Evolutionary conservation across 1,140 invertebrate genomes (phyloP), one percentile per base, ranked within the genome.

Genomic region (Cotesia chilonis): DNA sequence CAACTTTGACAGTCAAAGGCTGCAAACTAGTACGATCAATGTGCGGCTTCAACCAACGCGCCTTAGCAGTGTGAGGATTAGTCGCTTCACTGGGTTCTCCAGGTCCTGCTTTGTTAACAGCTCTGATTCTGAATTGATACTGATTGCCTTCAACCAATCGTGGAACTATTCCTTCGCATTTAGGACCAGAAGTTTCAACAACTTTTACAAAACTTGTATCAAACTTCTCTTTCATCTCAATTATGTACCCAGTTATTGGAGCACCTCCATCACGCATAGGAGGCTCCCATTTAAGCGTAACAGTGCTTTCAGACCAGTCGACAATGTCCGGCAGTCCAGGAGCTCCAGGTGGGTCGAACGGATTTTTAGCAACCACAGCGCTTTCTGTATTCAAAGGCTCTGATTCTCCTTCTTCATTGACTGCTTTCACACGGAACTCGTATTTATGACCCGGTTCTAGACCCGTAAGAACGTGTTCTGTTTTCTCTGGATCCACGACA

Each of bases 321-420:
- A 93, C 90, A 70, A 99, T 94, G 83, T 98, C 95, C 10, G 98
- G 96, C 38, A 98, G 87, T 57, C 94, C 96, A 73, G 98, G 98
- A 47, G 96, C 90, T 38, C 93, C 92, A 38, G 97, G 94, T 55
- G 92, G 88, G 87, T 98, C 92, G 86, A 93, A 98, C 75, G 97
- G 96, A 92, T 99, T 98, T 87, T 99, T 99, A 61, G 98, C 98
- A 9, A 94, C 82, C 70, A 95, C 94, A 0, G 94, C 89, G 69
- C 92, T 90, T 71, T 97, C 95, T 0, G 95, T 94, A 77, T 96
- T 95, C 12, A 99, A 84, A 9, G 96, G 95, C 81, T 96, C 95
- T 0, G 96, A 97, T 87, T 98, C 95, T 20, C 97, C 97, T 85
- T 98, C 96, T 79, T 98, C 96, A 86, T 99, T 99, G 0, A 96